Evolutionary conservation across 2,797 vertebrate genomes (phyloP).

Genomic region (Loris lydekkerianus): DNA sequence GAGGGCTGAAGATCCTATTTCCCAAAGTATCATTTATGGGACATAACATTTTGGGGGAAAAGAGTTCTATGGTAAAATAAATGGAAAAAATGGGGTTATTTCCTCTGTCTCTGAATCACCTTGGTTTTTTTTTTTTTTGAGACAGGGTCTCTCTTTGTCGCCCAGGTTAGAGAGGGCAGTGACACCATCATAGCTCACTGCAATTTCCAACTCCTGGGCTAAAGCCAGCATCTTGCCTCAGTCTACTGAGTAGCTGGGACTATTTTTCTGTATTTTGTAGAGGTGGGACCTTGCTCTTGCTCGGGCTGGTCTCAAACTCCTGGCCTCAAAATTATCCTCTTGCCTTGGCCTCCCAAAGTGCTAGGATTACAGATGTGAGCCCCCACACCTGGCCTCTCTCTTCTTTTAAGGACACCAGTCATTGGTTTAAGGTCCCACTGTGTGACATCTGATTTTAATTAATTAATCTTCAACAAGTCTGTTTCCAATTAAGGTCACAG

Average conservation of each 20-base stretch:
- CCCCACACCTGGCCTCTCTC: background rate
- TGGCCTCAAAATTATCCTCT: background rate
- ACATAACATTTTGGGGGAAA: background rate
- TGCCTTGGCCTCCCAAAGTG: background rate
- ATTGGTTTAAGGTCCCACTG: background rate
- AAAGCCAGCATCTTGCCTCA: too few relatives aligned
- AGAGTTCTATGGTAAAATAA: background rate
- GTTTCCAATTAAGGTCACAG: background rate
- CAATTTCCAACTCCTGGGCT: too few relatives aligned
- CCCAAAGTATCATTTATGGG: background rate
- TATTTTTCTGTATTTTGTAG: too few relatives aligned
- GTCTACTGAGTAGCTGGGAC: too few relatives aligned
- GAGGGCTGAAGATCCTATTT: background rate
- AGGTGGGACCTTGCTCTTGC: too few relatives aligned
- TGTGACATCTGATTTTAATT: background rate
- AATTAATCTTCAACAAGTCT: background rate
- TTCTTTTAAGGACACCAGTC: background rate
- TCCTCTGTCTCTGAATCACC: background rate
- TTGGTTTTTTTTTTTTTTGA: too few relatives aligned
- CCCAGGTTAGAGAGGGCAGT: too few relatives aligned
- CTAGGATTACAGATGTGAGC: background rate
- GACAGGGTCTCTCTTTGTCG: too few relatives aligned
- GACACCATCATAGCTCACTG: too few relatives aligned
- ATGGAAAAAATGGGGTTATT: background rate
- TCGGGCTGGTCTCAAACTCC: background rate